A percentile compares a stretch with the other conserved stretches of the same genome.
These are phyloP conservation scores for Atta colombica DNA, from an alignment of 1,140 invertebrate species.

Conservation along the genomic window DNA sequence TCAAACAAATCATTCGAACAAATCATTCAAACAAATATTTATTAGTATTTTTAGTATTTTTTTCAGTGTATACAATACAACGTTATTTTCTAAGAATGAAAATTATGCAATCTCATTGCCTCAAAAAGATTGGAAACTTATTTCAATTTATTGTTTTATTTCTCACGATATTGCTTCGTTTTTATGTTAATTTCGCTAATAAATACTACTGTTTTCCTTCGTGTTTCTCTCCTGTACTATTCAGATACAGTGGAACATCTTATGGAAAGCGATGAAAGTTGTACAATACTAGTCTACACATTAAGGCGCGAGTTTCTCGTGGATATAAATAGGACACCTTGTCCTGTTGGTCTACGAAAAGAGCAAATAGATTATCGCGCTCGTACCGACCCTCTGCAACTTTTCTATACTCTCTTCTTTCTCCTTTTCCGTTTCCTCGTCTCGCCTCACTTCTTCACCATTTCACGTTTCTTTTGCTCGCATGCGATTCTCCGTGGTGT, in stretches of 20 bases:
- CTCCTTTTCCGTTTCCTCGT: conserved; percentile 62
- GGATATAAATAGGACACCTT: conserved; percentile 85
- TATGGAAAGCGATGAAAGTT: conserved; percentile 51
- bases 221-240: neutral
- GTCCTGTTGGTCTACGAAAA: conserved; percentile 75
- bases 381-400: conserved; percentile 64
- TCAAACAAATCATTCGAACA: too few species aligned
- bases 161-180: neutral
- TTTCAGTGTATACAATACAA: neutral
- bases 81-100: neutral
- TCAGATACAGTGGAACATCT: neutral
- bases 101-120: neutral
- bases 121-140: neutral
- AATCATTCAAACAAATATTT: too few species aligned
- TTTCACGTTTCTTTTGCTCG: conserved; percentile 73
- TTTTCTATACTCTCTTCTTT: conserved; percentile 69
- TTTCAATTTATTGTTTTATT: neutral
- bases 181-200: neutral
- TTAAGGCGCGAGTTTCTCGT: conserved; percentile 83
- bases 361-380: conserved; percentile 82
- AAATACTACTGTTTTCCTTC: conserved; percentile 15
- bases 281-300: conserved; percentile 77
- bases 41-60: too few species aligned
- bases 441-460: conserved; percentile 45
- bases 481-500: conserved; percentile 61